These are phyloP conservation scores for Centrocercus urophasianus DNA, from an alignment of 2,113 vertebrate species.

Conservation along the genomic window DNA sequence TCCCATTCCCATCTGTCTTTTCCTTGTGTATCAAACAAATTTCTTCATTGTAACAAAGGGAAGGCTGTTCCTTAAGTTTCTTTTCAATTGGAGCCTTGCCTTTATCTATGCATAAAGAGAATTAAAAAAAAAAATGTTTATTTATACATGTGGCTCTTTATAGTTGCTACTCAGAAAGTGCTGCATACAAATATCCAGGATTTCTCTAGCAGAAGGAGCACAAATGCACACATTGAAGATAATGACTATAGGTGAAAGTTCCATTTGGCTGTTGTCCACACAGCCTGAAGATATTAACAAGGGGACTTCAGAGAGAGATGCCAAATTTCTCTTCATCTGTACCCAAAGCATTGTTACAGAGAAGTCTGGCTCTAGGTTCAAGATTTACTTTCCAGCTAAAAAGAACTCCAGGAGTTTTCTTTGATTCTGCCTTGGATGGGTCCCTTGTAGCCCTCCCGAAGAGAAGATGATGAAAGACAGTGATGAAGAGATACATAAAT, in stretches of 20 bases:
- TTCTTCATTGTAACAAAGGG: constrained; percentile 46
- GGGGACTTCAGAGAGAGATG: constrained; percentile 31
- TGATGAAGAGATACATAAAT: constrained; percentile 39
- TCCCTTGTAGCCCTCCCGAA: constrained; percentile 52
- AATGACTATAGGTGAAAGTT: constrained; percentile 62
- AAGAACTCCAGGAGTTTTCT: constrained; percentile 68
- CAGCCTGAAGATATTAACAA: constrained; percentile 68
- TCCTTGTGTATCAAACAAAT: constrained; percentile 47
- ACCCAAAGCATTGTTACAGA: constrained; percentile 41
- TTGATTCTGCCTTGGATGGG: constrained; percentile 62
- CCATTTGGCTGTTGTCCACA: constrained; percentile 62
- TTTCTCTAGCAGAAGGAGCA: constrained; percentile 42
- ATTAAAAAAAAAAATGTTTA: constrained; percentile 51
- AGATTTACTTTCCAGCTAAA: constrained; percentile 66
- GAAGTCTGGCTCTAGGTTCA: constrained; percentile 56
- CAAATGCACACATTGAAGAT: constrained; percentile 10
- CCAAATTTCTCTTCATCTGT: constrained; percentile 41
- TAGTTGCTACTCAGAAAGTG: constrained; percentile 34
- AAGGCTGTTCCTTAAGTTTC: constrained; percentile 28
- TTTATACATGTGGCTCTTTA: constrained; percentile 60
- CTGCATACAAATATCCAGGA: constrained; percentile 18
- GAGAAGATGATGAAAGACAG: constrained; percentile 48
- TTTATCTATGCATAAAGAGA: constrained; percentile 30
- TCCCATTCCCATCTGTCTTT: constrained; percentile 40
- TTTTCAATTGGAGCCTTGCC: constrained; percentile 27